A percentile compares a stretch with the other conserved stretches of the same genome.
These are phyloP conservation scores for Mastomys natalensis DNA, from an alignment of 2,113 vertebrate species.

Conservation along the genomic window DNA sequence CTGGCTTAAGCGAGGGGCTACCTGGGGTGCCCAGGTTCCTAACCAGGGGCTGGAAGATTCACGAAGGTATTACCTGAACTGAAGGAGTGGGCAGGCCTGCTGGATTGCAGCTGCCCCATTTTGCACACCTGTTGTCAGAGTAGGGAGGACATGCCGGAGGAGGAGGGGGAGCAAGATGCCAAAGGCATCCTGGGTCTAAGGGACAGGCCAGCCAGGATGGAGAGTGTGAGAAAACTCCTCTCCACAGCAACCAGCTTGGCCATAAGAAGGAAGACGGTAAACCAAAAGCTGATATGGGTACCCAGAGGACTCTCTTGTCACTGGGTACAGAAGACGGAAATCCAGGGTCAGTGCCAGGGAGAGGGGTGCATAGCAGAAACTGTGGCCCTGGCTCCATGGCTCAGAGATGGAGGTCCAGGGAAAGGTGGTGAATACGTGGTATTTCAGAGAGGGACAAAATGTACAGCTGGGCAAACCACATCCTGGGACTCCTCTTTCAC, in stretches of 20 bases:
- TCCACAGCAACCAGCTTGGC: slow-evolving; percentile 67
- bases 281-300: slow-evolving; percentile 33
- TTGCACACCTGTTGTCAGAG: slow-evolving; percentile 23
- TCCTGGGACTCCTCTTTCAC: background rate
- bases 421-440: background rate
- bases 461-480: background rate
- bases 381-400: slow-evolving; percentile 36
- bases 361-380: slow-evolving; percentile 74
- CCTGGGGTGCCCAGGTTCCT: slow-evolving; percentile 44
- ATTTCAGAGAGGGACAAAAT: background rate
- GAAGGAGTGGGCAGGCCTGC: slow-evolving; percentile 58
- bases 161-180: background rate
- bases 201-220: background rate
- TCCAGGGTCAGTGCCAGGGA: slow-evolving; percentile 49
- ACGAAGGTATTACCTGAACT: slow-evolving; percentile 72
- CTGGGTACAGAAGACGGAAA: background rate
- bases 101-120: slow-evolving; percentile 35
- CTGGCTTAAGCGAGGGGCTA: slow-evolving; percentile 51
- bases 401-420: background rate
- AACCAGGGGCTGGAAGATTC: slow-evolving; percentile 59
- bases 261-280: slow-evolving; percentile 62
- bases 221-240: slow-evolving; percentile 25
- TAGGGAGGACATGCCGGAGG: slow-evolving; percentile 46
- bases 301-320: background rate
- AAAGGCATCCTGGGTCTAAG: slow-evolving; percentile 40